Percentiles rank a stretch among this genome's conserved stretches.
Conservation (phyloP, 2,888 invertebrate genomes). For the Chrysopilus asiliformis region DNA sequence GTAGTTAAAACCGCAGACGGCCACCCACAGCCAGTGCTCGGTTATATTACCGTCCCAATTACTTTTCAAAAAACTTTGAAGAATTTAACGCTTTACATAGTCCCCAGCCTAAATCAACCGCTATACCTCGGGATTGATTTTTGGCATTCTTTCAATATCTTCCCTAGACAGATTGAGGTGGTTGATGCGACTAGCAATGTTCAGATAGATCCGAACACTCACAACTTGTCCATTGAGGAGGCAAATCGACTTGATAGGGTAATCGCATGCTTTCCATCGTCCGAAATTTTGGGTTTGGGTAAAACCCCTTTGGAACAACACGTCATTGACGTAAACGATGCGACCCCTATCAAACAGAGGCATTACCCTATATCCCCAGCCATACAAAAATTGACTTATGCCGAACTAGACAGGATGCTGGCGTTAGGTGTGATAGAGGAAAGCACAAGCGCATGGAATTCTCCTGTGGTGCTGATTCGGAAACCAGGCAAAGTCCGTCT, state of each 20-base stretch:
- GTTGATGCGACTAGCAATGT: background rate
- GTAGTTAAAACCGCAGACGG: too few species aligned
- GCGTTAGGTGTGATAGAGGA: background rate
- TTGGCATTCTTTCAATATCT: background rate
- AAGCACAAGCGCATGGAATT: background rate
- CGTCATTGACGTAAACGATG: background rate
- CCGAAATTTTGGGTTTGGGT: background rate
- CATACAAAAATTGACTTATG: background rate
- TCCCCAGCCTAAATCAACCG: background rate
- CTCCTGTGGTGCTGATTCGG: too few species aligned
- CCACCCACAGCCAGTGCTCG: too few species aligned
- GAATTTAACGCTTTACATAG: background rate
- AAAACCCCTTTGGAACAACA: background rate
- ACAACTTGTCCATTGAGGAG: background rate
- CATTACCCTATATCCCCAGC: background rate
- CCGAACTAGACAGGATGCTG: background rate
- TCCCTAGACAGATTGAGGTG: background rate
- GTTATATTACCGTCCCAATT: too few species aligned
- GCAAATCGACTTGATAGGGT: background rate
- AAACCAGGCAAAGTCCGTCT: too few species aligned
- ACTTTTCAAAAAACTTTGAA: background rate
- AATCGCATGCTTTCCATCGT: background rate
- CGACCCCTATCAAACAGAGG: background rate
- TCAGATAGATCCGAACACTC: background rate
- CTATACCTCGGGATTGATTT: background rate